Evolutionary conservation across 2,113 vertebrate genomes (phyloP), one percentile per base, ranked within the genome.

Genomic region (Perccottus glenii): DNA sequence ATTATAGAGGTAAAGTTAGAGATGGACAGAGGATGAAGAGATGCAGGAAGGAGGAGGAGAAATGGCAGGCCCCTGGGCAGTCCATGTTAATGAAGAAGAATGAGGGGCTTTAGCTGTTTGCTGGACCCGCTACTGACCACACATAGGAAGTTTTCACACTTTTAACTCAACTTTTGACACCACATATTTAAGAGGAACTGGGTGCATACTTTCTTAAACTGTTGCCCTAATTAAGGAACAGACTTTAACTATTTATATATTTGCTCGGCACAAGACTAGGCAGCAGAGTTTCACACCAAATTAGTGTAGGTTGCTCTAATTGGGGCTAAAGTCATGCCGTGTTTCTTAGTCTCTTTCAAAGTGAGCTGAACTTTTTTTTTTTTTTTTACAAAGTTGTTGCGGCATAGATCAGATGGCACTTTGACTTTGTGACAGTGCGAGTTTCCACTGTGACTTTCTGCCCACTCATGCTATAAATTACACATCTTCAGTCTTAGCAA

Each of bases 71-170:
- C 78, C 71, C 83, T 80, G 48, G 63, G 82, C 80, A 81, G 77
- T 84, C 84, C 65, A 27, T 64, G 36, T 80, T 87, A 89, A 89
- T 89, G 83, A 88, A 88, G 87, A 91, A 85, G 77, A 88, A 88
- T 89, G 85, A 81, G 79, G 40, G 52, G 59, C 44, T 78, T 76
- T 53, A 50, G 75, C 74, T 81, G 74, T 75, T 73, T 42, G 49
- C 75, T 80, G 62, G 74, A 77, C 77, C 64, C 49, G 42, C 49
- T 66, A 60, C 81, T 78, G 77, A 85, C 83, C 56, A 58, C 15
- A 43, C 38, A 58, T 27, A 19, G 8, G 5, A 5, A 11, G 56
- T 11, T 57, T 38, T 55, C 8, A 3, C 32, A 61, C 47, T 43
- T 58, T 43, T 27, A 43, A 4, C 5, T 4, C 12, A 58, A 42